Base-by-base conservation (phyloP, 2,888 invertebrate species). In the Hirtodrosophila histrioides region DNA sequence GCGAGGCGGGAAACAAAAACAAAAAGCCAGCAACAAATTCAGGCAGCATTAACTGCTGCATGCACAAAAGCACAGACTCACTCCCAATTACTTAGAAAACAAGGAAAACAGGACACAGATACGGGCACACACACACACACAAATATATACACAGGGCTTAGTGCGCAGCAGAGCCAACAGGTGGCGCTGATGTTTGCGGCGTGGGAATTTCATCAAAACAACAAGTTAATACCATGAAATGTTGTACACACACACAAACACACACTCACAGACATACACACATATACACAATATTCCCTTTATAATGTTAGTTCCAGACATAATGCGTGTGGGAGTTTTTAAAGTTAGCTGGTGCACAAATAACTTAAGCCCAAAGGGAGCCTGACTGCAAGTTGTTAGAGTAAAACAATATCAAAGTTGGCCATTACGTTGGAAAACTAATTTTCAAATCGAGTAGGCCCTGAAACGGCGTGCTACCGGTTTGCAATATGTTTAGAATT, bases 101-200 rank as follows among this genome's bases (percentile, higher is more conserved):
- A 43, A 58, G 58, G 40, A 29, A 43, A 53, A 54, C 39, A 45
- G 61, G 51, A n/a, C 27, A 27, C 50, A 4, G 9, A 44, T 11
- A 39, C 36, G 10, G n/a, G 51, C 31, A 23, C 40, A 43, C 27
- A 10, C 27, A 39, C 23, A 37, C 3, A 31, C 39, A 27, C 8
- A 29, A 33, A 49, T 46, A 9, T 8, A 36, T 35, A 23, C 36
- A 11, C 3, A 39, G 11, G 3, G 10, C 24, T 55, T 69, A 69
- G 78, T 82, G 39, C 50, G 60, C 24, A 48, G 48, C 53, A 66
- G 48, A 36, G 70, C 69, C 82, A 82, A 87, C 82, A 82, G 82
- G 88, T 82, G 82, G 88, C 82, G 88, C 69, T 82, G 61, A 50
- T 35, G 50, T 4, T 8, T 57, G 44, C 27, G 64, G 66, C 58